A percentile compares a stretch with the other conserved stretches of the same genome.
phyloP scores from a whole-genome alignment of 1,140 invertebrate genomes.

The Pseudachorutes palmiensis region DNA sequence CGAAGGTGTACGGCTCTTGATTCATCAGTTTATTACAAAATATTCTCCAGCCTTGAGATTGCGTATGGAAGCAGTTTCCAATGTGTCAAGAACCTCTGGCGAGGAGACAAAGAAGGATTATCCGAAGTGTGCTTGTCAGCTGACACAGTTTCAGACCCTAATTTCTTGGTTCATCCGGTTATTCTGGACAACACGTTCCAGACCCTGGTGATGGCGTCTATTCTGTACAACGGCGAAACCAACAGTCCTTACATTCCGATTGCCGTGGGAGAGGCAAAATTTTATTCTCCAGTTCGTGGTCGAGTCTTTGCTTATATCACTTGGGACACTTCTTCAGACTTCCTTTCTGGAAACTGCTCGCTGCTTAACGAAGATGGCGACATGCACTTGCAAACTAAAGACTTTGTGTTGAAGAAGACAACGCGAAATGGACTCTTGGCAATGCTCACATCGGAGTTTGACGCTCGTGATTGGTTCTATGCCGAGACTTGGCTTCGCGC shows the following conservation, averaged over 20 bases:
- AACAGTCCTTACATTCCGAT: not conserved
- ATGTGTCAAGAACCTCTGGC: not conserved
- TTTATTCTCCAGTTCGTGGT: not conserved
- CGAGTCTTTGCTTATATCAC: not conserved
- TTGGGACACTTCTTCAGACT: not conserved
- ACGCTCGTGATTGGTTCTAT: not conserved
- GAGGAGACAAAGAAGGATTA: not conserved
- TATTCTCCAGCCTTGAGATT: not conserved
- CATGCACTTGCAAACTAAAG: not conserved
- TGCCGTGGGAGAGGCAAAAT: not conserved
- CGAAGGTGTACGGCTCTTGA: not conserved
- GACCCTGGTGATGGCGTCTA: not conserved
- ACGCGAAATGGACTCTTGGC: not conserved
- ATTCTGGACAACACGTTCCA: slow-evolving; percentile 8
- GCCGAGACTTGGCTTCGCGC: not conserved
- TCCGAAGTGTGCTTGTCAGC: not conserved
- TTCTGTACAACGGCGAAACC: not conserved
- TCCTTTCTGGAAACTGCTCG: not conserved
- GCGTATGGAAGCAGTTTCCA: not conserved
- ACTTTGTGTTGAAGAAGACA: not conserved
- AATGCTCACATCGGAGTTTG: not conserved
- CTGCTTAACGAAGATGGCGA: not conserved
- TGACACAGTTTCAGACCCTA: not conserved
- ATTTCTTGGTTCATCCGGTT: not conserved
- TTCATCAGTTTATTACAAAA: not conserved